Conservation (phyloP, 2,888 invertebrate species). For the Acanthococcus lagerstroemiae region DNA sequence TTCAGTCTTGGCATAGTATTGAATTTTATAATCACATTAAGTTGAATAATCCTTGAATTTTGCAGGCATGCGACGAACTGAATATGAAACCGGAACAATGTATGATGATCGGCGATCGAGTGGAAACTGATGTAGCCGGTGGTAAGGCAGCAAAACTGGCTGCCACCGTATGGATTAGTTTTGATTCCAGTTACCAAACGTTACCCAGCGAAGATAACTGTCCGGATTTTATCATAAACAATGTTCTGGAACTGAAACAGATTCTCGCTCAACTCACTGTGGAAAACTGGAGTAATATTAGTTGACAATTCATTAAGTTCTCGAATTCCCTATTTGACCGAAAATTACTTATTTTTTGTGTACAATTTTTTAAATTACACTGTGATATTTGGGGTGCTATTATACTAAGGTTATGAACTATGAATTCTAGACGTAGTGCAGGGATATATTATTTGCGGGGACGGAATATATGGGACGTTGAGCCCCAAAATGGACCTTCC, state of each 20-base stretch:
- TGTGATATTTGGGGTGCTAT: slow-evolving; percentile 6
- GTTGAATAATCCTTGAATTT: not conserved
- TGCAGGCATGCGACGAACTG: slow-evolving; percentile 63
- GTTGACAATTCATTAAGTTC: slow-evolving; percentile 4
- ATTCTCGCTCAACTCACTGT: slow-evolving; percentile 10
- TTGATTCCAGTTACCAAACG: slow-evolving; percentile 14
- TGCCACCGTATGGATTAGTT: slow-evolving; percentile 16
- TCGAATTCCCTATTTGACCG: not conserved
- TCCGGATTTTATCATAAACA: slow-evolving; percentile 19
- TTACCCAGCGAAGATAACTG: slow-evolving; percentile 13
- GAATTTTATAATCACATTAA: too few species aligned
- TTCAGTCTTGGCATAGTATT: too few species aligned
- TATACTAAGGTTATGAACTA: too few species aligned
- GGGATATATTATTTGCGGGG: too few species aligned
- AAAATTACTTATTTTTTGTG: not conserved
- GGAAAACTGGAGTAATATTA: not conserved
- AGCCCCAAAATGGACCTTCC: too few species aligned
- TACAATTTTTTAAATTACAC: slow-evolving; percentile 3
- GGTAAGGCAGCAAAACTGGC: slow-evolving; percentile 53
- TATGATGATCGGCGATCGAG: slow-evolving; percentile 78
- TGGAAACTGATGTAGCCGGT: slow-evolving; percentile 79
- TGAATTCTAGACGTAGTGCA: too few species aligned
- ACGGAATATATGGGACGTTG: too few species aligned
- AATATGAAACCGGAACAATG: slow-evolving; percentile 63
- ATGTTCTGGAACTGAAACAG: slow-evolving; percentile 15